Base-by-base conservation (phyloP, 1,140 invertebrate species). In the Drosophila suzukii region DNA sequence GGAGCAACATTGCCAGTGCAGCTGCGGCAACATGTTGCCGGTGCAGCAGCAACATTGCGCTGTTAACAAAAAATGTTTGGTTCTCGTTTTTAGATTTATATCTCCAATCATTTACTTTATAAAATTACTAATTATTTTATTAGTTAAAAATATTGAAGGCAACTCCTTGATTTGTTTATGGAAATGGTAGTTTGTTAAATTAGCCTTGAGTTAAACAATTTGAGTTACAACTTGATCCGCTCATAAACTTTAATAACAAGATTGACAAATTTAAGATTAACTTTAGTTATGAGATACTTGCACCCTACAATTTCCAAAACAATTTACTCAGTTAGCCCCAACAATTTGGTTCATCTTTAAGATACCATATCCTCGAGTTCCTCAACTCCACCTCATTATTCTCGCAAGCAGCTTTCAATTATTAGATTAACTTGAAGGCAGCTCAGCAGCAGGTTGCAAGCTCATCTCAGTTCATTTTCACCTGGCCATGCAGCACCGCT, bases 391-490 rank as follows among this genome's bases (percentile, higher is more conserved):
- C 20, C 60, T 66, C 34, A 39, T 66, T 49, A 65, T 39, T 65
- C 44, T 65, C 24, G 44, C 38, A 58, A 58, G 43, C 56, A 70
- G 65, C 67, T 71, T 71, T 71, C 67, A 70, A 70, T 71, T 56
- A 70, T 70, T 70, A 46, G 63, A 70, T 56, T 70, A 70, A 51
- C 47, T 47, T 61, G 20, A 17, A 63, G 50, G 39, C 55, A 43
- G 41, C 49, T 27, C 38, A 11, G 24, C 32, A 56, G 47, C 61
- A 53, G 62, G 61, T 70, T 57, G 51, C 65, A 54, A 55, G 66
- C 65, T 71, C 65, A 70, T 70, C 67, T 57, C 51, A 32, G 50
- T 71, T 70, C 65, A 71, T 74, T 50, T 47, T 55, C 71, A 74
- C 57, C 71, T 74, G 68, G 56, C 50, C 34, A 53, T 7, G 8